These are phyloP conservation scores for Acipenser oxyrinchus DNA, from an alignment of 2,797 vertebrate genomes.

Conservation along the genomic window DNA sequence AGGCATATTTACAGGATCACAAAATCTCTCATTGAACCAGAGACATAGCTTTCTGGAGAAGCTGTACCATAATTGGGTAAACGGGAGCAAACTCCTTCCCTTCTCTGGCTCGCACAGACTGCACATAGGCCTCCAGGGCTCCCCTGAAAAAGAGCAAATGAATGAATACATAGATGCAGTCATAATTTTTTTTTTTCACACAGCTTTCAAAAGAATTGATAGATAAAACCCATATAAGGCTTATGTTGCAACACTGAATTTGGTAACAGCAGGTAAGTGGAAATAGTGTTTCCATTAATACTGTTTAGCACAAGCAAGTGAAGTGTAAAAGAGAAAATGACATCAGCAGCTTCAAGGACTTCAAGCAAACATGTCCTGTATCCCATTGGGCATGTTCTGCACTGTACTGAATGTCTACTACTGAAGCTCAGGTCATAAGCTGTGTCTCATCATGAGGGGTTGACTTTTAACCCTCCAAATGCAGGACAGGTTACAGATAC, in stretches of 20 bases:
- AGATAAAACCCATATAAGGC: neutral
- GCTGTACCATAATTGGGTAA: constrained; percentile 91
- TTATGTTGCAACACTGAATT: neutral
- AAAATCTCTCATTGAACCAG: constrained; percentile 37
- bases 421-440: too few species aligned
- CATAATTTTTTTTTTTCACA: neutral
- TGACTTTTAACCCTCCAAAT: too few species aligned
- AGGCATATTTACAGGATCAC: too few species aligned
- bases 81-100: constrained; percentile 88
- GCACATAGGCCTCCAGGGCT: constrained; percentile 88
- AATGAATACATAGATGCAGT: neutral
- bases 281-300: too few species aligned
- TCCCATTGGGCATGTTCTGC: too few species aligned
- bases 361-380: neutral
- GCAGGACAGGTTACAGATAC: too few species aligned
- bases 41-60: constrained; percentile 77
- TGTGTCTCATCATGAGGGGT: too few species aligned
- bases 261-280: too few species aligned
- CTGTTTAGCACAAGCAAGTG: neutral
- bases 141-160: constrained; percentile 51
- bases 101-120: constrained; percentile 77
- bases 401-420: too few species aligned
- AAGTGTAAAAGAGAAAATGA: neutral
- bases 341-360: neutral
- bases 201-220: neutral